phyloP scores from a whole-genome alignment of 2,888 invertebrate genomes.

The Clepsis dumicolana region DNA sequence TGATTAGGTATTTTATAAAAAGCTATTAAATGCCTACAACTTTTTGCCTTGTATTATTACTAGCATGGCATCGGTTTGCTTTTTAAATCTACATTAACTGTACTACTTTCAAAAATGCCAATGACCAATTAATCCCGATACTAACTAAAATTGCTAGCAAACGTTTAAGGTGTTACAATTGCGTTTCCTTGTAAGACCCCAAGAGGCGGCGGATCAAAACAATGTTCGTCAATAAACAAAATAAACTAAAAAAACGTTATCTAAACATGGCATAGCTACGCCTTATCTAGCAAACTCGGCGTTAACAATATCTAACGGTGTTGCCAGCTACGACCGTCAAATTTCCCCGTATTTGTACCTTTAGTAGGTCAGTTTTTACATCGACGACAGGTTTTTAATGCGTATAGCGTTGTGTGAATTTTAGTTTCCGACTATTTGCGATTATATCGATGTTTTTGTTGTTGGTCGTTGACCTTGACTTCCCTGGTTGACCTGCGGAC shows the following conservation, averaged over 20 bases:
- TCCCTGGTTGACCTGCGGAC: conserved; percentile 40
- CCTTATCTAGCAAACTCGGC: conserved; percentile 65
- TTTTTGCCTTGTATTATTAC: no score
- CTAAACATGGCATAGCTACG: conserved; percentile 15
- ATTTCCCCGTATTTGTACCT: conserved; percentile 73
- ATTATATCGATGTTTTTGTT: conserved; percentile 64
- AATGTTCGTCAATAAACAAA: conserved; percentile 18
- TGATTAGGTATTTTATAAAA: no score
- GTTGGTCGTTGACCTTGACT: conserved; percentile 52
- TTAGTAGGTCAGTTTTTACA: conserved; percentile 74
- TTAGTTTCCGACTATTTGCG: conserved; percentile 57
- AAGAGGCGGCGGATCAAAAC: neutral
- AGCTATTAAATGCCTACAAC: no score
- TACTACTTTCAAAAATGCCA: neutral
- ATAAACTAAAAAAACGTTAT: conserved; percentile 20
- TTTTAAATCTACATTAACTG: neutral
- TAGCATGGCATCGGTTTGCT: neutral
- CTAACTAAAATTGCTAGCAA: neutral
- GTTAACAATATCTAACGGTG: conserved; percentile 65
- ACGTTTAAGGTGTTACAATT: neutral
- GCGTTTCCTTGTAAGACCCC: neutral
- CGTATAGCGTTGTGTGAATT: conserved; percentile 65
- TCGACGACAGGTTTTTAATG: conserved; percentile 73
- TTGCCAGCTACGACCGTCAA: conserved; percentile 61
- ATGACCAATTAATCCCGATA: neutral